phyloP scores from a whole-genome alignment of 2,113 vertebrate genomes.

The Elachura formosa region DNA sequence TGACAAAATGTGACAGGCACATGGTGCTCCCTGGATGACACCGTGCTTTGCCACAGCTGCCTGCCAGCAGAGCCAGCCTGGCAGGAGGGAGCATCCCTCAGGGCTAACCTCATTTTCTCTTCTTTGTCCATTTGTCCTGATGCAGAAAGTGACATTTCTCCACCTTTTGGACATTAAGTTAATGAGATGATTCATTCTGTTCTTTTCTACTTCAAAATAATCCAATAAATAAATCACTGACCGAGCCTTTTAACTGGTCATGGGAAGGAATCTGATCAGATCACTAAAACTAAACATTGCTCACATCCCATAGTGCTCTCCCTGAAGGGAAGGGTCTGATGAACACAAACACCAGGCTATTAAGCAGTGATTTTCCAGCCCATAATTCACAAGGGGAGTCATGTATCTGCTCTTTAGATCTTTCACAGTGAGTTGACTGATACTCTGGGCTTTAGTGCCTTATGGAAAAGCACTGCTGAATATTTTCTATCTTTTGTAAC shows the following conservation, averaged over 20 bases:
- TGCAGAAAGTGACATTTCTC: background rate
- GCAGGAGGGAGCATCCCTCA: background rate
- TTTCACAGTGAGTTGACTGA: background rate
- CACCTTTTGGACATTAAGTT: background rate
- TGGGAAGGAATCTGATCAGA: background rate
- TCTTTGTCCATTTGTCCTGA: background rate
- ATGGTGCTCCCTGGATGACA: background rate
- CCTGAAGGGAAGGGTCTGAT: background rate
- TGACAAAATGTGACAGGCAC: background rate
- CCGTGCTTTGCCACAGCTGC: background rate
- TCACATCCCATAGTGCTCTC: background rate
- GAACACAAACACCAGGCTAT: background rate
- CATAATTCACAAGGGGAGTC: conserved; percentile 47
- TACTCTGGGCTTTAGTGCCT: background rate
- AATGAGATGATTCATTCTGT: background rate
- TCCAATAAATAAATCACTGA: background rate
- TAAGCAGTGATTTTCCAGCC: background rate
- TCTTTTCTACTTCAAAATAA: background rate
- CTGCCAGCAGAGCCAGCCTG: background rate
- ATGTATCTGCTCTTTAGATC: conserved; percentile 27
- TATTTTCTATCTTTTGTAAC: background rate
- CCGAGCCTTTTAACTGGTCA: background rate
- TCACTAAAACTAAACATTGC: background rate
- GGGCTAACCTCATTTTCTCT: background rate
- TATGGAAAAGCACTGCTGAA: background rate